Evolutionary conservation across 2,113 vertebrate species (phyloP).

Genomic region (Limanda limanda): DNA sequence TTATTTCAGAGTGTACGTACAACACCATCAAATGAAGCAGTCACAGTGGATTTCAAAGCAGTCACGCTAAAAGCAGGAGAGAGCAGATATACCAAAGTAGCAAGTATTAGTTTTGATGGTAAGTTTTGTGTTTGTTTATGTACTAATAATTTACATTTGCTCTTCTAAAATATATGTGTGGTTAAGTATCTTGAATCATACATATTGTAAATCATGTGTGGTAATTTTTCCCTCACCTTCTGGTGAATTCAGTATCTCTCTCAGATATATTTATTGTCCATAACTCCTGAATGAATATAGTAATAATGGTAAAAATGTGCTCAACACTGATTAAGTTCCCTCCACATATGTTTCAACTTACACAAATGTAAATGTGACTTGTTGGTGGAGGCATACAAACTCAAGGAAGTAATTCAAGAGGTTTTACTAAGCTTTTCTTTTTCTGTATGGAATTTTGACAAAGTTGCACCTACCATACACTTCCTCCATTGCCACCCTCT

Average conservation of each 20-base stretch:
- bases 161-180: background rate
- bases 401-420: no score
- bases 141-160: background rate
- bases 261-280: no score
- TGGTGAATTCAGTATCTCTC: no score
- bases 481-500: background rate
- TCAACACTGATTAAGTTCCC: no score
- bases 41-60: constrained; percentile 95
- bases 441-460: background rate
- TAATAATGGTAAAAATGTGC: no score
- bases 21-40: constrained; percentile 95
- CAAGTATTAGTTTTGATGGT: constrained; percentile 99
- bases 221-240: no score
- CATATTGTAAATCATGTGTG: background rate
- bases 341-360: no score
- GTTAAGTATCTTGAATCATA: background rate
- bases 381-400: no score
- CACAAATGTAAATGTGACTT: no score
- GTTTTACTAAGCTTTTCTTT: no score
- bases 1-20: constrained; percentile 93
- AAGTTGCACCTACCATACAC: background rate
- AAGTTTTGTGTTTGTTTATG: constrained; percentile 66
- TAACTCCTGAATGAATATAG: no score
- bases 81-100: constrained; percentile 98
- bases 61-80: constrained; percentile 96